Percentiles rank a stretch among this genome's conserved stretches.
Evolutionary conservation across 2,797 vertebrate species (phyloP).

Genomic region (Echiichthys vipera): DNA sequence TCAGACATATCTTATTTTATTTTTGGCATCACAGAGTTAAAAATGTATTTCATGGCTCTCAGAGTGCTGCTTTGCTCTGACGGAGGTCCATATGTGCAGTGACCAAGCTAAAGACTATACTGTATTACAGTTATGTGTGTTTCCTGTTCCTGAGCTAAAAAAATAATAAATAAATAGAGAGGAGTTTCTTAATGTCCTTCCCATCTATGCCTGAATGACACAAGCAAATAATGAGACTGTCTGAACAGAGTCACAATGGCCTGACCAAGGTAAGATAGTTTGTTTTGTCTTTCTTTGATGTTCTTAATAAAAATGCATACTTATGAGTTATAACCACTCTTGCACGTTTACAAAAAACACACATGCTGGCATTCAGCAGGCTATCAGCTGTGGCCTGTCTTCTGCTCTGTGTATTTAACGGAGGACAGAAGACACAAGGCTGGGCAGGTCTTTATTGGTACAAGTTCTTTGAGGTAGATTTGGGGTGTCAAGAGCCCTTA

Average conservation of each 20-base stretch:
- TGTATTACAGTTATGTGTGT: background rate
- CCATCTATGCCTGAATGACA: constrained; percentile 1
- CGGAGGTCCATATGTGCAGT: background rate
- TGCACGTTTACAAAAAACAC: constrained; percentile 4
- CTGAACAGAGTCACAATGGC: constrained; percentile 5
- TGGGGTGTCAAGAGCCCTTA: background rate
- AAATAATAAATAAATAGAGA: background rate
- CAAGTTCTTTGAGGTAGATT: constrained; percentile 15
- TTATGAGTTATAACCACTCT: constrained; percentile 9
- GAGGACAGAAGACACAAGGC: constrained; percentile 1
- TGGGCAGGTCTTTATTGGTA: constrained; percentile 12
- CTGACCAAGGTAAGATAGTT: background rate
- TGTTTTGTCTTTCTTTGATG: background rate
- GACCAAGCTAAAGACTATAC: background rate
- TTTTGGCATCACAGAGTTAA: background rate
- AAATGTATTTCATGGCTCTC: background rate
- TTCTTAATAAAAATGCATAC: constrained; percentile 23
- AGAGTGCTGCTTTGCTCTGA: background rate
- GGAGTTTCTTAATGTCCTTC: background rate
- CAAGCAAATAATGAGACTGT: background rate
- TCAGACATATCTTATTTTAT: background rate
- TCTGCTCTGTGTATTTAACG: constrained; percentile 22
- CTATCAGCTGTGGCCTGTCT: background rate
- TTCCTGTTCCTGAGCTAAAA: background rate
- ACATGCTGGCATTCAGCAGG: background rate